Evolutionary conservation across 2,888 invertebrate genomes (phyloP), one percentile per base, ranked within the genome.

Genomic region (Mesorhabditis sp.): DNA sequence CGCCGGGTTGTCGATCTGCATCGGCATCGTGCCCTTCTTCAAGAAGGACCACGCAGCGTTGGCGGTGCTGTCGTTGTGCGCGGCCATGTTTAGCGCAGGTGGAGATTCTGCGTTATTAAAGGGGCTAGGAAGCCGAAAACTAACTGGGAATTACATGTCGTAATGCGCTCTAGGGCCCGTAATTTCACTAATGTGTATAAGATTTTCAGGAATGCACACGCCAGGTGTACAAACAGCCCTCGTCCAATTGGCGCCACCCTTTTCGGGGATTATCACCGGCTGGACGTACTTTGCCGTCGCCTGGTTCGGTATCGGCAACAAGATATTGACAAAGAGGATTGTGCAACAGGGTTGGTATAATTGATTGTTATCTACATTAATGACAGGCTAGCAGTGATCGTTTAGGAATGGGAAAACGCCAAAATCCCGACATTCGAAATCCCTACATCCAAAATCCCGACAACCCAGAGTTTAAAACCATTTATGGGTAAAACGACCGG

Each of bases 41-140:
- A 75, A 81, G 66, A 81, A 79, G 67, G 79, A 83, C 62, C 72
- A 72, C 62, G 82, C 83, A 15, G 74, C 77, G 4, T 68, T 78
- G 43, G 82, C 84, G 3, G 78, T 84, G 5, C 71, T 77, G 64
- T 76, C 79, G n/a, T 76, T 84, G 3, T 83, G 79, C 67, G 75
- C 79, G 41, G 82, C 83, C 5, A 84, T 84, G 84, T 67, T 79
- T 5, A 83, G 83, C 68, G 84, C 84, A 42, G 84, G 80, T 75
- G 28, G 28, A 28, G 28, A 28, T 28, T 28, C 2, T 28, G 2
- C 1, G 1, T 28, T 28, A 28, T 28, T 28, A 2, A 28, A 28
- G 28, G 28, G 28, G 28, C 1, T 28, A 28, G 28, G 28, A 28
- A 28, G 28, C 28, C 1, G 28, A 28, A 28, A 28, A 28, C 28